A percentile compares a stretch with the other conserved stretches of the same genome.
Conservation (phyloP, 2,888 invertebrate species). For the Tricholauxania praeusta region DNA sequence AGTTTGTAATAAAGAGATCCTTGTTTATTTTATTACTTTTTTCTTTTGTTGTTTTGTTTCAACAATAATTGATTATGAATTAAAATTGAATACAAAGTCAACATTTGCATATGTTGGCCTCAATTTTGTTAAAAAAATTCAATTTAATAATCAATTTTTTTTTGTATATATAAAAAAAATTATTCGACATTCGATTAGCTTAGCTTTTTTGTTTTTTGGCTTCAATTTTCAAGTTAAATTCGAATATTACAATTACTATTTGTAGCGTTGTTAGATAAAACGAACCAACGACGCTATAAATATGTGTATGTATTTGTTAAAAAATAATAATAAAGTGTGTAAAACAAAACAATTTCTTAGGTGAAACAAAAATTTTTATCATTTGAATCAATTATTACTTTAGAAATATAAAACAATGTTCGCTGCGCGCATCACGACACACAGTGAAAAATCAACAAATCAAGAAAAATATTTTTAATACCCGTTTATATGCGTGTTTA, state of each 20-base stretch:
- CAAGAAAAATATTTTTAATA: constrained; percentile 7
- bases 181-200: constrained; percentile 33
- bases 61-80: constrained; percentile 31
- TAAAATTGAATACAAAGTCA: not conserved
- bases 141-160: constrained; percentile 27
- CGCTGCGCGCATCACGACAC: constrained; percentile 21
- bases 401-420: constrained; percentile 20
- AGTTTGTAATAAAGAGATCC: constrained; percentile 35
- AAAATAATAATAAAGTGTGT: not conserved
- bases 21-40: constrained; percentile 37
- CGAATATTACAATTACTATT: constrained; percentile 33
- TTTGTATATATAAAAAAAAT: constrained; percentile 19
- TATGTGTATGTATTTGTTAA: not conserved
- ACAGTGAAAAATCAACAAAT: not conserved
- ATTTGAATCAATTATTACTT: constrained; percentile 20
- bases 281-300: not conserved
- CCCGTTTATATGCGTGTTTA: not conserved
- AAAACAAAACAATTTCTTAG: constrained; percentile 27
- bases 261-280: constrained; percentile 22
- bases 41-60: constrained; percentile 27
- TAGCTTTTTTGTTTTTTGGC: constrained; percentile 36
- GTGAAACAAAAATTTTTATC: constrained; percentile 23
- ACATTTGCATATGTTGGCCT: not conserved
- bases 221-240: constrained; percentile 37
- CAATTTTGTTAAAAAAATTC: constrained; percentile 1